Evolutionary conservation across 2,888 invertebrate species (phyloP).

Genomic region (Pristionchus mayeri): DNA sequence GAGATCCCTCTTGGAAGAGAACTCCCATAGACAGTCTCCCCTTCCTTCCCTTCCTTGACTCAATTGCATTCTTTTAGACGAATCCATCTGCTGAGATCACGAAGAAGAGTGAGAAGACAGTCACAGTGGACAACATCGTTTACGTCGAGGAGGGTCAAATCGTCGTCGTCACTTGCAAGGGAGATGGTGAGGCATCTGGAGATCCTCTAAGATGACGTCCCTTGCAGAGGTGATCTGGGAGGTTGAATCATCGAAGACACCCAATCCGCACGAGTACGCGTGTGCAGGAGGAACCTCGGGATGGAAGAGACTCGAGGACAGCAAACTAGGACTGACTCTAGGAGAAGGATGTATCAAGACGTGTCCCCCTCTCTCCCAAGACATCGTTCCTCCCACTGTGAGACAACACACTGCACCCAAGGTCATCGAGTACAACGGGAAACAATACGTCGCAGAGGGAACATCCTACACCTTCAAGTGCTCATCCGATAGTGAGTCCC

Average conservation of each 20-base stretch:
- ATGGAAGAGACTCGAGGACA: conserved; percentile 42
- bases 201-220: neutral
- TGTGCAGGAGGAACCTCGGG: conserved; percentile 26
- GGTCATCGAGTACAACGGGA: conserved; percentile 28
- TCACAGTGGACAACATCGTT: conserved; percentile 23
- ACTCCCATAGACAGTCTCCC: too few species aligned
- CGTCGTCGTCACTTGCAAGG: conserved; percentile 20
- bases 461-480: conserved; percentile 5
- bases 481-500: conserved; percentile 17
- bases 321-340: neutral
- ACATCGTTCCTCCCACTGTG: neutral
- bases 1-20: too few species aligned
- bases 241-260: conserved; percentile 12
- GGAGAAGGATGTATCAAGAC: conserved; percentile 47
- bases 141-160: conserved; percentile 9
- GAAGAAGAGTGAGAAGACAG: conserved; percentile 25
- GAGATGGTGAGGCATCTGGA: conserved; percentile 20
- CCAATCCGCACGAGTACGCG: conserved; percentile 8
- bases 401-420: neutral
- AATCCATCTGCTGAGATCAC: conserved; percentile 6
- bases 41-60: neutral
- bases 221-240: conserved; percentile 42
- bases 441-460: conserved; percentile 33
- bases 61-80: neutral
- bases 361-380: conserved; percentile 24